Percentiles rank a stretch among this genome's conserved stretches.
phyloP scores from a whole-genome alignment of 1,140 invertebrate species.

The Helicoverpa armigera region DNA sequence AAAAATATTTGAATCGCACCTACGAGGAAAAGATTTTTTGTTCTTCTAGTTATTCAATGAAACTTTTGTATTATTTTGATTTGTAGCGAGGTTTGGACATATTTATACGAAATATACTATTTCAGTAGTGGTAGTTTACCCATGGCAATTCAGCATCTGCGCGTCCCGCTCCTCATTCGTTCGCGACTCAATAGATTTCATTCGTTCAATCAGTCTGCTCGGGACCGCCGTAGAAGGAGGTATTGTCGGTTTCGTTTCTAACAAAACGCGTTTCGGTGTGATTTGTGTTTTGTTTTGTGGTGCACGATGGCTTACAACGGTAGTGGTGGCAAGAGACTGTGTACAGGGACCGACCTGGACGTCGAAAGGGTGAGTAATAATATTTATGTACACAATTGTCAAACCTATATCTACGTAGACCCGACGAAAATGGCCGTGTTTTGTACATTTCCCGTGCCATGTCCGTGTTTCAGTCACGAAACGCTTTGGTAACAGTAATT shows the following conservation, averaged over 20 bases:
- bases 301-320: conserved; percentile 86
- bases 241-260: conserved; percentile 68
- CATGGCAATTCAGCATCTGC: conserved; percentile 50
- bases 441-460: conserved; percentile 72
- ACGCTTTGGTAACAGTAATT: conserved; percentile 36
- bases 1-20: neutral
- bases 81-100: neutral
- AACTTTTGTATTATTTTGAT: neutral
- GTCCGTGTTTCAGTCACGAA: conserved; percentile 58
- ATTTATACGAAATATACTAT: neutral
- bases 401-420: conserved; percentile 67
- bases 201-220: conserved; percentile 82
- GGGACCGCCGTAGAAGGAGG: conserved; percentile 70
- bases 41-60: neutral
- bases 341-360: conserved; percentile 82
- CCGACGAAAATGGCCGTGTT: conserved; percentile 84
- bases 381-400: conserved; percentile 61
- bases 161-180: conserved; percentile 68
- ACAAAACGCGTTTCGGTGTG: conserved; percentile 82
- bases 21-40: neutral
- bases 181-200: conserved; percentile 63
- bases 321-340: conserved; percentile 86
- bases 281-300: conserved; percentile 85
- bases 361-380: conserved; percentile 82
- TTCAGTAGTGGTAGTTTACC: conserved; percentile 10